Base-by-base conservation (phyloP, 2,888 invertebrate species). In the Eumerus sabulonum region DNA sequence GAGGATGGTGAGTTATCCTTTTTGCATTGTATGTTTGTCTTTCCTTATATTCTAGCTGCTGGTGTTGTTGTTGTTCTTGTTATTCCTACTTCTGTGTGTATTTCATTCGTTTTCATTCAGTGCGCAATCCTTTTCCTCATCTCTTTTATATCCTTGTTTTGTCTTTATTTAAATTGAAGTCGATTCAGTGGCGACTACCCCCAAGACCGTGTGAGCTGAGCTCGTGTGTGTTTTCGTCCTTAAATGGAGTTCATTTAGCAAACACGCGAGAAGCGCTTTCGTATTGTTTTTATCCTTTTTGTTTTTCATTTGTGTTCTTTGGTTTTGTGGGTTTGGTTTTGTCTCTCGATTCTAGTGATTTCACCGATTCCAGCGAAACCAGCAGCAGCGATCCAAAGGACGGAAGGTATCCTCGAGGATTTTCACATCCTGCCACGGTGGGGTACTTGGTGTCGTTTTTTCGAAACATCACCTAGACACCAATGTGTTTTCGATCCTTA, bases 1-100 rank as follows among this genome's bases (percentile, higher is more conserved):
- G 96, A 97, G 90, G 96, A 96, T 90, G 94, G 96, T 96, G 90
- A 92, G 92, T 90, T 83, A 70, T 57, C 60, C 67, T 48, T 54
- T n/a, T 73, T 53, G 27, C 57, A n/a, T 40, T 42, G 27, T 40
- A 17, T 76, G 45, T 45, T 44, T 76, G 63, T 66, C 57, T 76
- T 71, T 70, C 56, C 70, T 76, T 72, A 62, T 50, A 54, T 18
- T 50, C 27, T 50, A 27, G 7, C 17, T 57, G 50, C 42, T 56
- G 51, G 48, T 64, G 57, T 51, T 70, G 14, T 66, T 59, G 44
- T 57, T 45, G 57, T 62, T 63, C 48, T 68, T 7, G 7, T 27
- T 2, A 27, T 2, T 27, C 2, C 27, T 27, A 27, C 27, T 4
- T 27, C 2, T 27, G 27, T 27, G 27, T 27, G 27, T 68, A 79